phyloP scores from a whole-genome alignment of 2,888 invertebrate species.

The Desoria tigrina region DNA sequence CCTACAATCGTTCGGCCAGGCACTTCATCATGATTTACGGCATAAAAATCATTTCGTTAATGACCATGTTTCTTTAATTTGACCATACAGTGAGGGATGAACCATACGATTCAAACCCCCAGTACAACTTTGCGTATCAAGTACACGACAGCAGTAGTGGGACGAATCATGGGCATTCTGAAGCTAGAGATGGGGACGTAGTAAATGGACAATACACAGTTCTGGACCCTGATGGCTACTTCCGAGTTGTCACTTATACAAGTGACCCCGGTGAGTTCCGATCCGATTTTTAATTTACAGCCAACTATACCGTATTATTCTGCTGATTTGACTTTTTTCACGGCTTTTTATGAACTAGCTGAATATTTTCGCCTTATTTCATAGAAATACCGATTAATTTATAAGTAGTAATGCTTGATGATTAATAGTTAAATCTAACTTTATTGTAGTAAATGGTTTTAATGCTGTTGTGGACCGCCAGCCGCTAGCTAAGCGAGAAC shows the following conservation, averaged over 20 bases:
- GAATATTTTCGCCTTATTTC: too few relatives aligned
- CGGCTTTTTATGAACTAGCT: too few relatives aligned
- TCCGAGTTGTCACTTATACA: constrained; percentile 39
- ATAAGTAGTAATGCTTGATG: too few relatives aligned
- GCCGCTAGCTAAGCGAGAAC: not conserved
- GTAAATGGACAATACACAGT: constrained; percentile 41
- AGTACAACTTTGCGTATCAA: constrained; percentile 40
- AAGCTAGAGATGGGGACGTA: constrained; percentile 35
- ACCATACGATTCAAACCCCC: constrained; percentile 5
- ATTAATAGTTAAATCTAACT: too few relatives aligned
- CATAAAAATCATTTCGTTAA: too few relatives aligned
- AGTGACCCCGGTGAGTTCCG: constrained; percentile 24
- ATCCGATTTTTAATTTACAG: not conserved
- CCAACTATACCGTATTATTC: too few relatives aligned
- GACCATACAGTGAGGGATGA: too few relatives aligned
- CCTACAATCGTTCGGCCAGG: too few relatives aligned
- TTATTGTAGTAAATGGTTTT: not conserved
- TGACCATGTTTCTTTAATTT: too few relatives aligned
- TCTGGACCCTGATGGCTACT: constrained; percentile 39
- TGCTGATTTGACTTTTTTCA: too few relatives aligned
- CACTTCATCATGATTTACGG: too few relatives aligned
- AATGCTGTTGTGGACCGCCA: not conserved
- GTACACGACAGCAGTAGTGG: constrained; percentile 32
- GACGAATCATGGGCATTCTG: constrained; percentile 36
- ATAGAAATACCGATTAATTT: too few relatives aligned